phyloP scores from a whole-genome alignment of 2,888 invertebrate genomes.

The Nymphalis urticae region DNA sequence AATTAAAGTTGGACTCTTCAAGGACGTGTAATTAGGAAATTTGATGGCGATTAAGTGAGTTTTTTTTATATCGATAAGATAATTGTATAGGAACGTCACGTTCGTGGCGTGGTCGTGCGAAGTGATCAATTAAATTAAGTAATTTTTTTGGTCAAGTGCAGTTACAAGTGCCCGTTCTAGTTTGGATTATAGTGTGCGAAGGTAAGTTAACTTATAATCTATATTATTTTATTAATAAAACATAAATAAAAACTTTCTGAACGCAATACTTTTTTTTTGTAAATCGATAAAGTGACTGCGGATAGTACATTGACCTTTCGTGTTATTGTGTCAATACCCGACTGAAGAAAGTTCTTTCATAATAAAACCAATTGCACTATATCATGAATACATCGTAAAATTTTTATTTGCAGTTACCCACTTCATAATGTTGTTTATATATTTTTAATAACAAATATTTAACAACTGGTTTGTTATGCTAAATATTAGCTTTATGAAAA shows the following conservation, averaged over 20 bases:
- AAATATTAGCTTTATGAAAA: too few relatives aligned
- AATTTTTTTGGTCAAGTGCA: constrained; percentile 38
- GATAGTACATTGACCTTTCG: constrained; percentile 15
- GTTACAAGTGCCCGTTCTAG: constrained; percentile 39
- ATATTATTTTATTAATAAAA: neutral
- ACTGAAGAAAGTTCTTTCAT: constrained; percentile 7
- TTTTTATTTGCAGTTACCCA: constrained; percentile 17
- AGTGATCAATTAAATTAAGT: constrained; percentile 62
- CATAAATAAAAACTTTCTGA: neutral
- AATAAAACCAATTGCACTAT: neutral
- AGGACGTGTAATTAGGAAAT: constrained; percentile 54
- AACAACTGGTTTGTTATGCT: neutral
- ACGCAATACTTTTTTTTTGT: neutral
- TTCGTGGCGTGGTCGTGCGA: constrained; percentile 63
- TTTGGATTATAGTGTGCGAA: constrained; percentile 68
- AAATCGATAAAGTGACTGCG: neutral
- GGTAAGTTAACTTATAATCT: constrained; percentile 52
- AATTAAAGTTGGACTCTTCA: constrained; percentile 41
- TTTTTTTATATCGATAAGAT: constrained; percentile 62
- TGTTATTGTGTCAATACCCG: constrained; percentile 10
- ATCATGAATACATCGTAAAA: constrained; percentile 1
- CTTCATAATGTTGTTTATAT: neutral
- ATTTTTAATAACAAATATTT: neutral
- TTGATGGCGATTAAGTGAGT: constrained; percentile 48
- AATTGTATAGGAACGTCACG: constrained; percentile 48